Conservation (phyloP, 2,888 invertebrate genomes). For the Dolichomitus sp. region DNA sequence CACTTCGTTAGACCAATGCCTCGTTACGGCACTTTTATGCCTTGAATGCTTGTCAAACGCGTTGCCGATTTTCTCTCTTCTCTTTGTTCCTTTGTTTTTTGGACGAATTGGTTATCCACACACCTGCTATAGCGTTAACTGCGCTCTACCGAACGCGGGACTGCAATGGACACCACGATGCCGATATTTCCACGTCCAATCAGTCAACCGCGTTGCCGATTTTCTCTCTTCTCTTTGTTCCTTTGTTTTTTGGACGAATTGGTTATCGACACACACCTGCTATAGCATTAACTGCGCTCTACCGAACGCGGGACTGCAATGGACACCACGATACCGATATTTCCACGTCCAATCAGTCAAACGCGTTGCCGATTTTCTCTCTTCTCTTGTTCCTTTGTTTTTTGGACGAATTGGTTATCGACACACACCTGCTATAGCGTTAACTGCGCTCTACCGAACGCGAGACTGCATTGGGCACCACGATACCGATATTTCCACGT, state of each 20-base stretch:
- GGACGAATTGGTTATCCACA: background rate
- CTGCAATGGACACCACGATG: too few relatives aligned
- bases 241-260: background rate
- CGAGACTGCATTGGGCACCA: too few relatives aligned
- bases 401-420: background rate
- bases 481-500: too few relatives aligned
- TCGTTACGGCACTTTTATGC: conserved; percentile 14
- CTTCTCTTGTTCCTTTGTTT: background rate
- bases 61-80: background rate
- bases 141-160: background rate
- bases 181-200: too few relatives aligned
- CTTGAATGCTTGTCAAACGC: background rate
- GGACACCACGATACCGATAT: too few relatives aligned
- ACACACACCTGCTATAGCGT: too few relatives aligned
- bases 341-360: too few relatives aligned
- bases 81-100: background rate
- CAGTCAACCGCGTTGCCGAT: background rate
- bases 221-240: background rate
- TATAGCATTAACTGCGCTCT: background rate
- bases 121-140: background rate
- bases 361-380: background rate
- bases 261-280: background rate
- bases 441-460: too few relatives aligned
- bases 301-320: too few relatives aligned
- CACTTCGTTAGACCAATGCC: conserved; percentile 22